Conservation (phyloP, 2,888 invertebrate genomes). For the Strigamia transsilvanica region DNA sequence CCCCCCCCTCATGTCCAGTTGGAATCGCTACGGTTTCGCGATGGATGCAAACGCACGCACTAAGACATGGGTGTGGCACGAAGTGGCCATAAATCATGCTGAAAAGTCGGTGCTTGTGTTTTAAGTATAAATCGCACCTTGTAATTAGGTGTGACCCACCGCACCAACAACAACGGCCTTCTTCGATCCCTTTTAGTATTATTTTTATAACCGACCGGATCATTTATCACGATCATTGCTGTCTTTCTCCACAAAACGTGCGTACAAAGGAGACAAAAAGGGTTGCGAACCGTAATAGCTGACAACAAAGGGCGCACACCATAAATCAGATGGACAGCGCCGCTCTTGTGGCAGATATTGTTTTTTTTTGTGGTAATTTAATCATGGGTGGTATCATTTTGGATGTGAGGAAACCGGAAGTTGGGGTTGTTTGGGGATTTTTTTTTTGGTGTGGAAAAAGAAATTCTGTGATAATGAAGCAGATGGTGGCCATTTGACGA, state of each 20-base stretch:
- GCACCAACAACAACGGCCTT: background rate
- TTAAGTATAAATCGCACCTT: background rate
- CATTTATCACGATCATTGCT: constrained; percentile 28
- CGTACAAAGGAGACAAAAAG: constrained; percentile 28
- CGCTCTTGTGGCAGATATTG: constrained; percentile 21
- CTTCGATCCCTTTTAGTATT: background rate
- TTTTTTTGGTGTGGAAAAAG: constrained; percentile 9
- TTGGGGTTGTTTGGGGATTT: background rate
- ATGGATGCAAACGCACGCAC: background rate
- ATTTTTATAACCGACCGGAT: constrained; percentile 23
- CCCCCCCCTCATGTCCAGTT: constrained; percentile 11
- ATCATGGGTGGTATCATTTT: background rate
- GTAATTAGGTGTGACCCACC: constrained; percentile 1
- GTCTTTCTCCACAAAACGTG: constrained; percentile 11
- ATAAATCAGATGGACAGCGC: constrained; percentile 22
- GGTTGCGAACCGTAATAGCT: constrained; percentile 3
- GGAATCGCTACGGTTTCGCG: background rate
- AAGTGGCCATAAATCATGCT: constrained; percentile 6
- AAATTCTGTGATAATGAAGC: constrained; percentile 39
- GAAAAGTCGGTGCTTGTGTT: background rate
- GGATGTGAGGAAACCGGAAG: constrained; percentile 7
- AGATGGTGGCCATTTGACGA: constrained; percentile 36
- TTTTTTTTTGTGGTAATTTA: constrained; percentile 23
- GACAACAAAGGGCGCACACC: background rate
- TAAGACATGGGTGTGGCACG: constrained; percentile 18